Base-by-base conservation (phyloP, 2,113 vertebrate species). In the Atlantisia rogersi region DNA sequence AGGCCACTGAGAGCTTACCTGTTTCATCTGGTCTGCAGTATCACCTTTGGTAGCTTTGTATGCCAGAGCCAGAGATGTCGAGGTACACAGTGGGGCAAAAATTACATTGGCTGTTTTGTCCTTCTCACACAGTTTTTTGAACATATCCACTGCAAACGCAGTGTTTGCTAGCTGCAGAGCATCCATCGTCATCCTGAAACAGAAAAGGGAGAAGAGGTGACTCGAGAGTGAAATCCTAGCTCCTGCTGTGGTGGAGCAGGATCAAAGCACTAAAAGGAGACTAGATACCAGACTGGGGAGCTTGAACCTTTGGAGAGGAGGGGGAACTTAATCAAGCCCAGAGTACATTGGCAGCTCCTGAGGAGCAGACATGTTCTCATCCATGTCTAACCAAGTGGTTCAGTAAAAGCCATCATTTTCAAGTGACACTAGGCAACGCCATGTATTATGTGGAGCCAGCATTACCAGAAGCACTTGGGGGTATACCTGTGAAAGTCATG, bases 61-160 rank as follows among this genome's bases (percentile, higher is more conserved):
- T 46, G 97, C 97, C 85, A 98, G 96, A 73, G 98, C 98, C 94
- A 98, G 79, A 76, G 98, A 98, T 0, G 98, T 98, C 46, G 98
- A 98, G 8, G 98, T 97, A 69, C 98, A 98, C 63, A 98, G 82
- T 1, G 98, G 98, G 50, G 98, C 98, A 93, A 98, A 98, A 86
- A 98, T 84, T 60, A 98, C 77, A 55, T 98, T 98, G 74, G 83
- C 89, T 16, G 32, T 79, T 58, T 92, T 97, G 74, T 98, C 97
- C 59, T 97, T 96, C 53, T 97, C 97, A 6, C 97, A 97, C 2
- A 98, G 91, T 17, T 98, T 97, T 90, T 98, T 98, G 93, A 98
- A 98, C 76, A 98, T 52, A 58, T 98, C 98, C 75, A 98, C 97
- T 12, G 98, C 98, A 96, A 98, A 98, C 62, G 98, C 97, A 6